Evolutionary conservation across 1,140 invertebrate species (phyloP), one percentile per base, ranked within the genome.

Genomic region (Apis mellifera): DNA sequence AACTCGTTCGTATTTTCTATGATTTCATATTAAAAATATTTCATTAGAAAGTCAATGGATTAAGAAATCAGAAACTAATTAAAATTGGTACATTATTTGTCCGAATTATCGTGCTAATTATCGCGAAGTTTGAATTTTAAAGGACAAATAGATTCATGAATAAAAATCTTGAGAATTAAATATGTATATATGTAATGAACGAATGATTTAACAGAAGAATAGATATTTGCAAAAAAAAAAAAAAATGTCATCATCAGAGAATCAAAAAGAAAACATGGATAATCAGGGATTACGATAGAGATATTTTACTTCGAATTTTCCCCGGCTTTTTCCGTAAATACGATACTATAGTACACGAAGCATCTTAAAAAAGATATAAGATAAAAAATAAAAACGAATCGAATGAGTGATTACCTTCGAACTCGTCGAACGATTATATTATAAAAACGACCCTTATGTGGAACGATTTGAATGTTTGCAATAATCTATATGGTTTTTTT

Each of bases 1-100:
- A 48, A 75, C 5, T 48, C 21, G 23, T 17, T 54, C 0, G 19
- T 26, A 9, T n/a, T 70, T 71, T 60, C 17, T n/a, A 54, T 26
- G 23, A 32, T 82, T 26, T n/a, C 54, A 52, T 26, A 75, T 76
- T 68, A 72, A 82, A 82, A 82, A n/a, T 65, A 62, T 19, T 57
- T 21, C 32, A 54, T 82, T 76, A 68, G 72, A 69, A 60, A 76
- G 72, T 59, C 72, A 82, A 57, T 81, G n/a, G 71, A 52, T 66
- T 74, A 71, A 7, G 42, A 81, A 81, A 81, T 75, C 71, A 52
- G 59, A 69, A 42, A 69, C 54, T 68, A 64, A 1, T 23, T 21
- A 59, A 64, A 54, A 64, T 26, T 21, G 50, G 19, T 13, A 26
- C 17, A 12, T 48, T 2, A 11, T 19, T 65, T 26, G 8, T 64